Evolutionary conservation across 1,140 invertebrate species (phyloP), one percentile per base, ranked within the genome.

Genomic region (Harlomillsia oculata): DNA sequence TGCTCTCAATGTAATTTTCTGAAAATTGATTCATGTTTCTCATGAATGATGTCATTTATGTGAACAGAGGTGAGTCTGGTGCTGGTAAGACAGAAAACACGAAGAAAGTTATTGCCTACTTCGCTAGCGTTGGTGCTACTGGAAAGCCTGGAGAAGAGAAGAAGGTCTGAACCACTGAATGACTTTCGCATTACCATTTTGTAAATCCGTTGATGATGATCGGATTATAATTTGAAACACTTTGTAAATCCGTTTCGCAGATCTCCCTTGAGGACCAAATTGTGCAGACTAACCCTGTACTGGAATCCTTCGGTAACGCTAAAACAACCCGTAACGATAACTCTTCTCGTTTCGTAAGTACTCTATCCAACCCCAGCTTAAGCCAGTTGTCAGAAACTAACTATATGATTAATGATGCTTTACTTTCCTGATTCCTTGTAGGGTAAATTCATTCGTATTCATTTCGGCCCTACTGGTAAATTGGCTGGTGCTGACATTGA

Each of bases 261-360:
- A 48, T 48, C 45, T 87, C 81, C 67, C 79, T 93, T 69, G 93
- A 97, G 80, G 93, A 97, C 80, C 94, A 97, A 77, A 91, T 97
- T 76, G 91, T 98, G 66, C 93, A 97, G 75, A 96, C 93, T 76
- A 98, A 98, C 78, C 93, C 93, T 71, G 93, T 98, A 69, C 85
- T 98, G 79, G 94, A 98, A 81, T 92, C 94, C 68, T 98, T 97
- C 74, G 94, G 94, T 89, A 98, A 97, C 81, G 94, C 94, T 73
- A 98, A 98, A 83, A 98, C 94, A 70, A 89, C 93, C 70, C 89
- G 94, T 89, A 97, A 98, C 78, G 94, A 98, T 79, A 97, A 98
- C 85, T 97, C 93, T 59, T 98, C 94, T 63, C 89, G 94, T 83
- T 93, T 93, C 85, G 89, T 92, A 87, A 90, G 88, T 89, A n/a